Evolutionary conservation across 2,888 invertebrate genomes (phyloP).

Genomic region (Cryptocheilus praepositus): DNA sequence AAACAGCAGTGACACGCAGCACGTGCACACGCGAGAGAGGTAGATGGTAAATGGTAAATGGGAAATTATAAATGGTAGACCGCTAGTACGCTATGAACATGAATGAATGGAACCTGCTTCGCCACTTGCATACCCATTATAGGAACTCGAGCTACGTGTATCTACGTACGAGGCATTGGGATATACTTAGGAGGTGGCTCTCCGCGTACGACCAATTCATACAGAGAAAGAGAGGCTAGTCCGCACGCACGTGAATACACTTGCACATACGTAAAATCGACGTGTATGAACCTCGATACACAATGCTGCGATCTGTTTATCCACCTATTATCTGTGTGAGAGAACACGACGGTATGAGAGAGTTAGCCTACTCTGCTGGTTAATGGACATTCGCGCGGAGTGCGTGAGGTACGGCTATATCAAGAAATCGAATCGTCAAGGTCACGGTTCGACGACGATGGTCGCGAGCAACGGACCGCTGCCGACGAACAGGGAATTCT

Average conservation of each 20-base stretch:
- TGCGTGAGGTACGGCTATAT: not conserved
- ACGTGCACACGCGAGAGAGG: conserved; percentile 51
- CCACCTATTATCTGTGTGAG: too few relatives aligned
- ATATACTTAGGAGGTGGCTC: conserved; percentile 16
- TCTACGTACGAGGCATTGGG: conserved; percentile 14
- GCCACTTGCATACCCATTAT: conserved; percentile 70
- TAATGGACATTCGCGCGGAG: conserved; percentile 6
- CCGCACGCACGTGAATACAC: conserved; percentile 19
- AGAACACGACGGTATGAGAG: not conserved
- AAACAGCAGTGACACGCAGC: conserved; percentile 46
- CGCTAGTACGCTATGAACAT: conserved; percentile 66
- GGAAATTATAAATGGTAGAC: conserved; percentile 71
- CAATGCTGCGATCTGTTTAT: not conserved
- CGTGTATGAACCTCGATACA: too few relatives aligned
- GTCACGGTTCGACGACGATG: conserved; percentile 5
- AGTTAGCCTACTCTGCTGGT: conserved; percentile 7
- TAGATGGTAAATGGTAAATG: conserved; percentile 66
- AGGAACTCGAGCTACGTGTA: conserved; percentile 52
- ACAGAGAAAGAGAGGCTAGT: conserved; percentile 8
- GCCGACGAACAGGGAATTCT: too few relatives aligned
- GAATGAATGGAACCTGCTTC: conserved; percentile 74
- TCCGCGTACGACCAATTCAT: conserved; percentile 34
- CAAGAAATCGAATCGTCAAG: conserved; percentile 19
- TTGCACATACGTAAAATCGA: not conserved
- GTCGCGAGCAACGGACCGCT: too few relatives aligned